Base-by-base conservation (phyloP, 2,888 invertebrate species). In the Rapana venosa region DNA sequence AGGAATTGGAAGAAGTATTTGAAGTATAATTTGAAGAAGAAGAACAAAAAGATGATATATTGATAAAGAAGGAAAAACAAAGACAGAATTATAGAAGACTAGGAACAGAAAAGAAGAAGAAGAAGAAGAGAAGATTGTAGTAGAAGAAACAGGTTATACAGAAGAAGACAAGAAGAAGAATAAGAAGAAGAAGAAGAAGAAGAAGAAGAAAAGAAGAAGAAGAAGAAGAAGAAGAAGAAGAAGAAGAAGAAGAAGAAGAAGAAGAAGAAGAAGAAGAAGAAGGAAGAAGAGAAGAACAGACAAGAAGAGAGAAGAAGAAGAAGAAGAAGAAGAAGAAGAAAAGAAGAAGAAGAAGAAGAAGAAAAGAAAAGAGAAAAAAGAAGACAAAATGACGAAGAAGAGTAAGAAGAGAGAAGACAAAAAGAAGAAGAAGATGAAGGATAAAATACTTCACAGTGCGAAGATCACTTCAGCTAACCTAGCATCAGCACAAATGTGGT, bases 201-300 rank as follows among this genome's bases (percentile, higher is more conserved):
- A 81, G 20, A 81, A 81, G 81, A 81, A 81, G 20, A 81, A 81
- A 26, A 81, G 20, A 81, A 81, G 5, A 81, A 81, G 5, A 81
- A 81, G 81, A 81, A 81, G 81, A 81, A 81, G 81, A 81, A 81
- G 81, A 81, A 81, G 81, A 81, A 81, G 81, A 81, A 81, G 81
- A 81, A 81, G 81, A 81, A 81, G 81, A 81, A 81, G 81, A 36
- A 81, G 36, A 36, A 81, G 81, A 36, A 81, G 81, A 36, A 81
- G 81, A 36, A 17, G 20, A 36, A 81, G 20, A 13, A 81, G 81
- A 36, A 81, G 36, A 36, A 81, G 81, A 13, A 17, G 20, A 81
- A 35, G 20, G 8, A 35, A 20, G 30, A 36, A 26, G 26, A 66
- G 4, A 13, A 66, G 13, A 66, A 66, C 5, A 66, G 13, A 13